Base-by-base conservation (phyloP, 2,888 invertebrate genomes). In the Stenichneumon culpator region DNA sequence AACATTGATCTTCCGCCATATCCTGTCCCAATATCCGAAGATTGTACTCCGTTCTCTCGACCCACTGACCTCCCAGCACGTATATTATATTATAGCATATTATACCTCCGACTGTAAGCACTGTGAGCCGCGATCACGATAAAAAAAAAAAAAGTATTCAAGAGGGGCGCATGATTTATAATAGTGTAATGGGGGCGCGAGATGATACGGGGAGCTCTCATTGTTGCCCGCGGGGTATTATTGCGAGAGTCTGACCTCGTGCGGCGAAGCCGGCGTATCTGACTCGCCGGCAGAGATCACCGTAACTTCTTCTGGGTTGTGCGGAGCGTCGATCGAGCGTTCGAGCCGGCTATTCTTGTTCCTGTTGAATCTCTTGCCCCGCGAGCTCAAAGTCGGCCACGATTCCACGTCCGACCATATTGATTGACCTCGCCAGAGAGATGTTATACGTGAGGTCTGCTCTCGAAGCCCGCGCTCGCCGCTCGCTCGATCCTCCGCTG, bases 171-270 rank as follows among this genome's bases (percentile, higher is more conserved):
- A 89, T 92, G 92, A 93, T 92, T 93, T 92, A 92, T 92, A 92
- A 91, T 90, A 89, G 91, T 88, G 91, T 93, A 92, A 93, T 92
- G 90, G 89, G 90, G 90, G 90, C 89, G 89, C 88, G 88, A 88
- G 90, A 91, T 91, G 91, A 91, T 91, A 90, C 88, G 89, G 86
- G 47, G 73, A 47, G 68, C 85, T 87, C 89, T 91, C 89, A 92
- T 91, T 91, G 90, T 89, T 88, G 88, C 88, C 89, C 83, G 84
- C 81, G 87, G 63, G 90, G 88, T 88, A 88, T 91, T 92, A 90
- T 89, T 90, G 89, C 90, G 82, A 69, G 82, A 69, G 88, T 82
- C 89, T 90, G 91, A 92, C 92, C 92, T 89, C 90, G 78, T 70
- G 67, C 81, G 47, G 68, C 54, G 25, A 60, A 63, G 67, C 87